Evolutionary conservation across 2,113 vertebrate genomes (phyloP), one percentile per base, ranked within the genome.

Genomic region (Phrynosoma blainvillii): DNA sequence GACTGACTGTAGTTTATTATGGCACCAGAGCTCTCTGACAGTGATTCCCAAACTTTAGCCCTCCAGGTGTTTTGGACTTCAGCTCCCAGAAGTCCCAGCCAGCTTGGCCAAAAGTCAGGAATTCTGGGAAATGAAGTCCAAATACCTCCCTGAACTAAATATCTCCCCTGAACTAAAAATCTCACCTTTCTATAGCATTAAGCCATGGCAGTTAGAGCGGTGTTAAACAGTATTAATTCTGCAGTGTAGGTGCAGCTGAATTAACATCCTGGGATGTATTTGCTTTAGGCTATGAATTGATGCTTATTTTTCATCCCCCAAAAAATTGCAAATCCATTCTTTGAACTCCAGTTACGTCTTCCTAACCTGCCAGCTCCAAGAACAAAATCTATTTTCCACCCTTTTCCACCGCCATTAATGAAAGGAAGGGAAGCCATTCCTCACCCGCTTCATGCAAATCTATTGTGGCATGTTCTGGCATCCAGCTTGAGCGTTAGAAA

Each of bases 301-400:
- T 11, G 23, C 5, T 1, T 9, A 8, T 9, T 7, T 88, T 89
- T 90, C 87, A 14, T n/a, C 91, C 86, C 88, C 84, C 68, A 59
- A 73, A 84, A 75, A 88, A 62, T 32, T 5, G 56, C 73, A n/a
- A 84, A 88, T 25, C 71, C 32, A 87, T 74, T 30, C 62, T 77
- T 76, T 89, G 82, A 93, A 84, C 87, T 92, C 0, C 20, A 91
- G 84, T 79, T 88, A 91, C 86, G 90, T 91, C 84, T 62, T 84
- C 14, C 84, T 91, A 96, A 93, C 94, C 95, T 95, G 95, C 87
- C 85, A 83, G 87, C 30, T 42, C 27, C 47, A 1, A 11, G 54
- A 79, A 66, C 88, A 9, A 36, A 0, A 27, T 27, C 71, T 14
- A 0, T 56, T 70, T 79, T 65, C 54, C 21, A 12, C 23, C 79